These are phyloP conservation scores for Drosophila rubida DNA, from an alignment of 2,888 invertebrate genomes.

Conservation along the genomic window DNA sequence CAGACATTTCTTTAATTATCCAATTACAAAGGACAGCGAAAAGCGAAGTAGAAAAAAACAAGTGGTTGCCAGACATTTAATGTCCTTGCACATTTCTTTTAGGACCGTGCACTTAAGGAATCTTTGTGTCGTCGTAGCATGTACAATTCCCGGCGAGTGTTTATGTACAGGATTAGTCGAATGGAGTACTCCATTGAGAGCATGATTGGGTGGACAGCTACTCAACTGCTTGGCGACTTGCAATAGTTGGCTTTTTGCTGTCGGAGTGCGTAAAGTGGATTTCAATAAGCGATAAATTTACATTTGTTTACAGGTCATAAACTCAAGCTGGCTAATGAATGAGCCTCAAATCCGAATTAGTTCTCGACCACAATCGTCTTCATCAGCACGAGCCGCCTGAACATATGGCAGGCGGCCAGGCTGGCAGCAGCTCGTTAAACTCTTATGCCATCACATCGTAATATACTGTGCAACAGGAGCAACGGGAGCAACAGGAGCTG, in stretches of 20 bases:
- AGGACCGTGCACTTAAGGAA: constrained; percentile 45
- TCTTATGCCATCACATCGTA: constrained; percentile 67
- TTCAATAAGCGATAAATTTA: constrained; percentile 53
- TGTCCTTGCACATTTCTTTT: constrained; percentile 51
- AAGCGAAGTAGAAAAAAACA: constrained; percentile 6
- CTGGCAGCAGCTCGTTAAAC: constrained; percentile 68
- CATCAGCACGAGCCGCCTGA: constrained; percentile 29
- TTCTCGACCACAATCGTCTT: constrained; percentile 65
- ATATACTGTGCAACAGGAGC: constrained; percentile 34
- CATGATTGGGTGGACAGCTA: background rate
- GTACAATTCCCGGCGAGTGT: constrained; percentile 2
- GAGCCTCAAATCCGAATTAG: constrained; percentile 70
- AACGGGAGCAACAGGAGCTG: background rate
- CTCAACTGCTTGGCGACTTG: background rate
- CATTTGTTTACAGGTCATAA: constrained; percentile 18
- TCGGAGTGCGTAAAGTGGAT: constrained; percentile 35
- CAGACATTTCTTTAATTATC: constrained; percentile 78
- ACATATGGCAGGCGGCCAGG: constrained; percentile 2
- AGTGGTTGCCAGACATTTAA: constrained; percentile 28
- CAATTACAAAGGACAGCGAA: constrained; percentile 73
- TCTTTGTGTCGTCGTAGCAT: constrained; percentile 6
- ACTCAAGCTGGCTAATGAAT: constrained; percentile 53
- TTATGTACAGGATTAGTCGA: constrained; percentile 44
- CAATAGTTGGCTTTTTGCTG: background rate
- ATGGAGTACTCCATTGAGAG: constrained; percentile 38